Conservation (phyloP, 2,888 invertebrate genomes). For the Leptopilina myrica region DNA sequence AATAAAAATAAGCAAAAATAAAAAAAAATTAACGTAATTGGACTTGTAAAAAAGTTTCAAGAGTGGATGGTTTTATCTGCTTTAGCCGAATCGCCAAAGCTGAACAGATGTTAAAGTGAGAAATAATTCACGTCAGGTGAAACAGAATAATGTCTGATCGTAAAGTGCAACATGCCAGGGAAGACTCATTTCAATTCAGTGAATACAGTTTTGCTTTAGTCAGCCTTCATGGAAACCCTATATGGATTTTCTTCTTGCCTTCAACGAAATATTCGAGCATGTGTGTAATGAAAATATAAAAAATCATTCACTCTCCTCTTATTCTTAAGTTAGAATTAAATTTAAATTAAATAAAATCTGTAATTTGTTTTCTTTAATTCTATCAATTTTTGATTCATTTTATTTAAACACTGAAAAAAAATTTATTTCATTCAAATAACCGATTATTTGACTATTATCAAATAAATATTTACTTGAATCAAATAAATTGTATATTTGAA, state of each 20-base stretch:
- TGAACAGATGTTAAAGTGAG: slow-evolving; percentile 20
- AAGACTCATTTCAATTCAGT: slow-evolving; percentile 30
- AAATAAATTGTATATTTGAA: too few species aligned
- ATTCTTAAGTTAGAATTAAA: too few species aligned
- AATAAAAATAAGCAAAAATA: too few species aligned
- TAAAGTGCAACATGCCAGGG: slow-evolving; percentile 11
- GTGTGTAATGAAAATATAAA: too few species aligned
- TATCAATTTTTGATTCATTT: too few species aligned
- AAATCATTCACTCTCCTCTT: too few species aligned
- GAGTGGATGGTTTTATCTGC: slow-evolving; percentile 5
- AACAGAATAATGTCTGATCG: slow-evolving; percentile 35
- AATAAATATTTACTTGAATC: too few species aligned
- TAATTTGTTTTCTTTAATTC: too few species aligned
- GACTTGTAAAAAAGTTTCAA: slow-evolving; percentile 1
- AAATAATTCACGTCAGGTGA: slow-evolving; percentile 24
- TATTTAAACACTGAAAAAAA: too few species aligned
- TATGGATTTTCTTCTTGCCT: slow-evolving; percentile 11
- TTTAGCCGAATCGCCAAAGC: slow-evolving; percentile 4
- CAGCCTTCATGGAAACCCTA: slow-evolving; percentile 4
- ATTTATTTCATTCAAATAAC: too few species aligned
- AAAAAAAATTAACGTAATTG: background rate
- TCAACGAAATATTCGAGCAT: background rate
- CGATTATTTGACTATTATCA: too few species aligned
- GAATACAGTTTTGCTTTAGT: slow-evolving; percentile 22
- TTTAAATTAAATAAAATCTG: too few species aligned